Percentiles rank a stretch among this genome's conserved stretches.
These are phyloP conservation scores for Morinoia aosen DNA, from an alignment of 2,888 invertebrate genomes.

Conservation along the genomic window DNA sequence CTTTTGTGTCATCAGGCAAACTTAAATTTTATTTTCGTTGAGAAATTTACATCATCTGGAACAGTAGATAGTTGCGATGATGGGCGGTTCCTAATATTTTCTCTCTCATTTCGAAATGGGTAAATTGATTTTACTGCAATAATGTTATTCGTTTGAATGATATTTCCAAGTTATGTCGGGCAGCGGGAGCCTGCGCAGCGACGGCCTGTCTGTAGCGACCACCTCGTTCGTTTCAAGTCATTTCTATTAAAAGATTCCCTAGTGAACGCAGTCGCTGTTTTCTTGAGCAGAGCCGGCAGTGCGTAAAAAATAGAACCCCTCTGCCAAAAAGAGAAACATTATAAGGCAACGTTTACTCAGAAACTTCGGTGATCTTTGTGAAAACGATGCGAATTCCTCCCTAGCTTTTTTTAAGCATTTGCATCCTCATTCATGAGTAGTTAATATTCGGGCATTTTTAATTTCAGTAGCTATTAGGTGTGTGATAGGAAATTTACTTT, in stretches of 20 bases:
- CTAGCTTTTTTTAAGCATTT: neutral
- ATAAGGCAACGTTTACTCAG: neutral
- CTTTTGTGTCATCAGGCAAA: neutral
- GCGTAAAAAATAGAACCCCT: conserved; percentile 1
- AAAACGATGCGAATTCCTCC: neutral
- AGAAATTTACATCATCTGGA: neutral
- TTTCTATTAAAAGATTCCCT: conserved; percentile 14
- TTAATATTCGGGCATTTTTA: neutral
- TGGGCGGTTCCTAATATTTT: neutral
- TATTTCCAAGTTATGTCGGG: neutral
- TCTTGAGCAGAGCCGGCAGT: neutral
- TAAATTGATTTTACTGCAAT: neutral
- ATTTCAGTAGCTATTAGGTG: neutral
- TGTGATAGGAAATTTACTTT: neutral
- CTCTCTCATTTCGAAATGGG: neutral
- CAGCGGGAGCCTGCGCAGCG: neutral
- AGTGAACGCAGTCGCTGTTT: neutral
- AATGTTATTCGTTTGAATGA: neutral
- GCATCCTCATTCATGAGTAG: neutral
- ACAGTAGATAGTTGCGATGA: too few species aligned
- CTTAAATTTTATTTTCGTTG: too few species aligned
- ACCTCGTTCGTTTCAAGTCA: neutral
- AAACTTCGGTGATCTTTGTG: neutral
- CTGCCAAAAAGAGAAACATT: conserved; percentile 2
- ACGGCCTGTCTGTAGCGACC: neutral